Base-by-base conservation (phyloP, 2,888 invertebrate genomes). In the Cheilosia grossa region DNA sequence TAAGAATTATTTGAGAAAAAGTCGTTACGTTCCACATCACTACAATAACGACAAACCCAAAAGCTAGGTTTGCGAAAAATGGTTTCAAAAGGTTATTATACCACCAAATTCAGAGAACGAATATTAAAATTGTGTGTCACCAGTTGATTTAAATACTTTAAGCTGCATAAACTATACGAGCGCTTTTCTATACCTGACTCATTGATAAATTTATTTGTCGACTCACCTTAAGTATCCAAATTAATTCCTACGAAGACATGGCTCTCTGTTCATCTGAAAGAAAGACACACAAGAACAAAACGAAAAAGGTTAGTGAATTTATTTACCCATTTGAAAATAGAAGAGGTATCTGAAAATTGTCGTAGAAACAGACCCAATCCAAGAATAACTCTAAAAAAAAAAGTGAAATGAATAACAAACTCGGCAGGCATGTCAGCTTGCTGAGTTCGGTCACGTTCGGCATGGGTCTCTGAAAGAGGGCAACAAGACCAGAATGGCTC, bases 221-320 rank as follows among this genome's bases (percentile, higher is more conserved):
- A 78, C 83, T 83, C 59, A 83, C 83, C 80, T 83, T 70, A 24
- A 64, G 63, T 74, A 58, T 59, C 21, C 24, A 69, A 54, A 70
- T 59, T 56, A 64, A 67, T 56, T 80, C 47, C 74, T 83, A 70
- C 2, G 42, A 74, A 54, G 33, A 70, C 80, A 80, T 80, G 21
- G 17, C 59, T 24, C 40, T 53, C 64, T 27, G 58, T 69, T 70
- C 53, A 80, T 75, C 83, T 83, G 67, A 56, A 82, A 82, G 10
- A 44, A 30, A 69, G 42, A 53, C n/a, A 59, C 33, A 27, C 9
- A 10, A 30, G 2, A 37, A 67, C 24, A 27, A 49, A 53, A 47
- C 74, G 44, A 37, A 0, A 13, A 21, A 4, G 13, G 44, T 75
- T 47, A 81, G 64, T 63, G 7, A 44, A 73, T 66, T 69, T 69